A percentile compares a stretch with the other conserved stretches of the same genome.
These are phyloP conservation scores for Leptinotarsa tumamoca DNA, from an alignment of 2,888 invertebrate species.

Conservation along the genomic window DNA sequence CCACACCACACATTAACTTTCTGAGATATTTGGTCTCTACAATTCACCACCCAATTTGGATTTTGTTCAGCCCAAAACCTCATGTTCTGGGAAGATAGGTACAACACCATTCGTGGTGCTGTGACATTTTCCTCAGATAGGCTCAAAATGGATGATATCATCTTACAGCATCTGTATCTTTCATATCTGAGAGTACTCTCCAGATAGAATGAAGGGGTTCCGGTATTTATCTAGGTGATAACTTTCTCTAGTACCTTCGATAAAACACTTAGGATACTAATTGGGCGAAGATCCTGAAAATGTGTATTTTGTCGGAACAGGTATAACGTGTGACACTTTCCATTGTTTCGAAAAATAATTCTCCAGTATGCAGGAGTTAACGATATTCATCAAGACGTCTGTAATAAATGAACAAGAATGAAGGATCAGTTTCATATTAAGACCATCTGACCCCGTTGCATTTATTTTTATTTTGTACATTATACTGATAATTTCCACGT, in stretches of 20 bases:
- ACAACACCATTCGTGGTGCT: too few species aligned
- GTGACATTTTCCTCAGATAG: too few species aligned
- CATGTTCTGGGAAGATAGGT: too few species aligned
- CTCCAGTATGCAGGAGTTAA: not conserved
- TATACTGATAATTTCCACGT: too few species aligned
- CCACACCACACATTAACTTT: too few species aligned
- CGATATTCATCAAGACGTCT: not conserved
- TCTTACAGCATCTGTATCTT: too few species aligned
- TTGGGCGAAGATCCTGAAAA: not conserved
- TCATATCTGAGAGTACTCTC: too few species aligned
- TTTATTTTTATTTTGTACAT: not conserved
- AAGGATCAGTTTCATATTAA: not conserved
- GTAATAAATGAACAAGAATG: not conserved
- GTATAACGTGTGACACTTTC: not conserved
- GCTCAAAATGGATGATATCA: too few species aligned
- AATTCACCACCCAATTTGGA: too few species aligned
- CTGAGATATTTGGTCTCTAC: too few species aligned
- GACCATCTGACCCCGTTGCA: not conserved
- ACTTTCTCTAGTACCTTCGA: not conserved
- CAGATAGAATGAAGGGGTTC: too few species aligned
- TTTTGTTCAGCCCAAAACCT: too few species aligned
- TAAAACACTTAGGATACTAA: not conserved
- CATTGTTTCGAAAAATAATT: not conserved
- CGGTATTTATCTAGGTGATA: not conserved
- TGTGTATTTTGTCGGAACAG: not conserved